A percentile compares a stretch with the other conserved stretches of the same genome.
Evolutionary conservation across 2,888 invertebrate species (phyloP).

Genomic region (Phengaris arion): DNA sequence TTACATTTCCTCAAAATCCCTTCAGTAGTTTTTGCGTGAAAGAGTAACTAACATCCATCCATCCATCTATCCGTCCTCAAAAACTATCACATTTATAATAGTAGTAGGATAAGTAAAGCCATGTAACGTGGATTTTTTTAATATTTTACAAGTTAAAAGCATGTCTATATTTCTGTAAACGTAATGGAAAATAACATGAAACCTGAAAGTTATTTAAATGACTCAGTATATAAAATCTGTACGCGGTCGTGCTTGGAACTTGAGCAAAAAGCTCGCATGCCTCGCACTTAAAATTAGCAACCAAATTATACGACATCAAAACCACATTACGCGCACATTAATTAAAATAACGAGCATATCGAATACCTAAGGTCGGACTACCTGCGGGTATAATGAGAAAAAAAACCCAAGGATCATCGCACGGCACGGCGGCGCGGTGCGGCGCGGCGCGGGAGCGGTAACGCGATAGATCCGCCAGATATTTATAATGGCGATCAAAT

Average conservation of each 20-base stretch:
- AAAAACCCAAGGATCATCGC: conserved; percentile 69
- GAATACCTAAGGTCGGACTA: conserved; percentile 76
- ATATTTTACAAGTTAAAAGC: too few species aligned
- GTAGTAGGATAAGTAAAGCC: too few species aligned
- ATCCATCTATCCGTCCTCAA: too few species aligned
- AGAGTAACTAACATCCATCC: too few species aligned
- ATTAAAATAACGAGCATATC: conserved; percentile 68
- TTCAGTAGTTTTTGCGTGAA: too few species aligned
- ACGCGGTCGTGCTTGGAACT: conserved; percentile 39
- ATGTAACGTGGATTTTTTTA: too few species aligned
- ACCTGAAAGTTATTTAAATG: conserved; percentile 5
- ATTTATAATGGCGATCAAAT: conserved; percentile 30
- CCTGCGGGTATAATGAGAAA: conserved; percentile 74
- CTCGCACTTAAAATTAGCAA: conserved; percentile 6
- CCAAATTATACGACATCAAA: conserved; percentile 70
- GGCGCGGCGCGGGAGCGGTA: conserved; percentile 52
- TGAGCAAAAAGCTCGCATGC: conserved; percentile 1
- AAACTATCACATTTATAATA: too few species aligned
- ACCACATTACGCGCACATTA: conserved; percentile 56
- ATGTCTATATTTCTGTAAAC: background rate
- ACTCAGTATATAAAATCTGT: conserved; percentile 42
- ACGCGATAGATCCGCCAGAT: conserved; percentile 44
- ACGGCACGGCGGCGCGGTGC: conserved; percentile 51
- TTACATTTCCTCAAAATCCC: too few species aligned
- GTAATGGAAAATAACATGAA: background rate